Evolutionary conservation across 2,888 invertebrate species (phyloP).

Genomic region (Parascotia fuliginaria): DNA sequence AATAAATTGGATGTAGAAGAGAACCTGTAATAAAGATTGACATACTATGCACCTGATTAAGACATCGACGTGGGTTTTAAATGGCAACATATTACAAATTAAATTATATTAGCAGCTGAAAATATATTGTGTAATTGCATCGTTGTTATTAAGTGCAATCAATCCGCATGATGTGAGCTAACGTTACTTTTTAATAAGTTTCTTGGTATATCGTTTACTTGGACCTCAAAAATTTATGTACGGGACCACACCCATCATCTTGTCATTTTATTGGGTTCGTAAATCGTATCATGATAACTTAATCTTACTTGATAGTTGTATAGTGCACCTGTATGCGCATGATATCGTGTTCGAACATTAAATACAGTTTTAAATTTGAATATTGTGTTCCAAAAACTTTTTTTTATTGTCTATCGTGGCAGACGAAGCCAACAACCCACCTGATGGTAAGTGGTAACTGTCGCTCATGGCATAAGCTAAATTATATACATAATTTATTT

Average conservation of each 20-base stretch:
- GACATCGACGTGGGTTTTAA: too few relatives aligned
- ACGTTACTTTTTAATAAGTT: constrained; percentile 60
- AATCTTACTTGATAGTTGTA: constrained; percentile 56
- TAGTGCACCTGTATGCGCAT: constrained; percentile 36
- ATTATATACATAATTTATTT: too few relatives aligned
- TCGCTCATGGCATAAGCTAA: too few relatives aligned
- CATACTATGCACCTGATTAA: too few relatives aligned
- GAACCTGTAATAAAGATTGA: too few relatives aligned
- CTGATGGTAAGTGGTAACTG: too few relatives aligned
- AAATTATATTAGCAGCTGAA: constrained; percentile 46
- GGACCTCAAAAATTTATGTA: constrained; percentile 41
- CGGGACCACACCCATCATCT: constrained; percentile 27
- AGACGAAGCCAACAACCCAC: too few relatives aligned
- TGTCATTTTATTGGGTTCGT: constrained; percentile 66
- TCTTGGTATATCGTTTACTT: constrained; percentile 49
- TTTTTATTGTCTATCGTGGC: too few relatives aligned
- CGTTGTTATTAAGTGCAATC: constrained; percentile 53
- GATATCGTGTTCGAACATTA: too few relatives aligned
- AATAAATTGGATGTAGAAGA: too few relatives aligned
- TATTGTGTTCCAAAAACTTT: too few relatives aligned
- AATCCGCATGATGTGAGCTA: constrained; percentile 44
- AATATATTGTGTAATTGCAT: constrained; percentile 39
- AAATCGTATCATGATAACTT: constrained; percentile 70
- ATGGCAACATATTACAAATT: constrained; percentile 14
- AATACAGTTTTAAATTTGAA: not conserved